These are phyloP conservation scores for Potamarius usumacintae DNA, from an alignment of 2,113 vertebrate genomes.

Conservation along the genomic window DNA sequence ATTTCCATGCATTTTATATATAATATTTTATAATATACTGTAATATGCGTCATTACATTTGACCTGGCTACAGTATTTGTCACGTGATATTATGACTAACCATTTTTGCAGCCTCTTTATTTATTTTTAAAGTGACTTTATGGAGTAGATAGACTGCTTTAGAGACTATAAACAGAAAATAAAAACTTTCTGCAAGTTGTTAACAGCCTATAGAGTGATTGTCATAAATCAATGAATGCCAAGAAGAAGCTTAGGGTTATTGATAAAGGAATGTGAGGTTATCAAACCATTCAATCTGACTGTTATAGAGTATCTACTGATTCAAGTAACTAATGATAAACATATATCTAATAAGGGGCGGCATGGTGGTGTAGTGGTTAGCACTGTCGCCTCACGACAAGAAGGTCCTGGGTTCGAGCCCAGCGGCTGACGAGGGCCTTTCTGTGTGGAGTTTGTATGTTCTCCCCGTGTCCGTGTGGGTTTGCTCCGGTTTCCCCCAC, in stretches of 20 bases:
- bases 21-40: not conserved
- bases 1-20: not conserved
- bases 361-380: too few relatives aligned
- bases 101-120: not conserved
- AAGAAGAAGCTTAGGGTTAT: not conserved
- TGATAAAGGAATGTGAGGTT: not conserved
- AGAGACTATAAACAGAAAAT: not conserved
- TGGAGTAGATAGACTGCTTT: not conserved
- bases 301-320: not conserved
- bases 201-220: not conserved
- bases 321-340: not conserved
- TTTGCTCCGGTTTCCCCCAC: too few relatives aligned
- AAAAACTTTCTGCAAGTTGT: not conserved
- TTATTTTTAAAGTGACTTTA: not conserved
- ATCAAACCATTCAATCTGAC: not conserved
- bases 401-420: too few relatives aligned
- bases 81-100: not conserved
- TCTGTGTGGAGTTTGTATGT: too few relatives aligned
- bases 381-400: too few relatives aligned
- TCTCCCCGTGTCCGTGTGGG: too few relatives aligned
- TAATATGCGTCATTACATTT: not conserved
- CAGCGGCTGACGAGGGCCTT: too few relatives aligned
- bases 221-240: not conserved
- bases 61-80: not conserved
- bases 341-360: not conserved